A percentile compares a stretch with the other conserved stretches of the same genome.
Evolutionary conservation across 1,140 invertebrate species (phyloP).

Genomic region (Linepithema humile): DNA sequence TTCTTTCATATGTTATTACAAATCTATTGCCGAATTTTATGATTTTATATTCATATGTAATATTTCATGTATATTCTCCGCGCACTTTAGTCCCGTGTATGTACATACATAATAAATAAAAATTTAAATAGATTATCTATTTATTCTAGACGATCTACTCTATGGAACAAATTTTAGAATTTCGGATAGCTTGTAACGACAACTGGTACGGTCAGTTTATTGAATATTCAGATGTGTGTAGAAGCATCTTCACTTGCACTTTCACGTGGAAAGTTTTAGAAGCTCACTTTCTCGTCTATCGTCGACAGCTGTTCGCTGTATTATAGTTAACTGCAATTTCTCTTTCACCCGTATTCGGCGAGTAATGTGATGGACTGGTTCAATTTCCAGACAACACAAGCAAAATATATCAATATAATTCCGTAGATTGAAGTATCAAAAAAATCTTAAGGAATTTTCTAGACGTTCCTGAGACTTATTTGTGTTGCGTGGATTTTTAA

Average conservation of each 20-base stretch:
- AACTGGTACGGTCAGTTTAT: not conserved
- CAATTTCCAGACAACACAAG: not conserved
- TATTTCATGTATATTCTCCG: too few species aligned
- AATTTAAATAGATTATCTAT: too few species aligned
- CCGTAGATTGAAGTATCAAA: not conserved
- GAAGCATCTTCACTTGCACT: conserved; percentile 38
- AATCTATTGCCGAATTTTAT: not conserved
- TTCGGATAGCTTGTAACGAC: not conserved
- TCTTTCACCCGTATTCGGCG: not conserved
- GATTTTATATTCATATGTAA: too few species aligned
- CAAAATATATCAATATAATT: not conserved
- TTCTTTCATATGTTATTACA: not conserved
- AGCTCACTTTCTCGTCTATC: conserved; percentile 30
- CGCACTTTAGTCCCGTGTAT: too few species aligned
- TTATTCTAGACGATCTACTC: too few species aligned
- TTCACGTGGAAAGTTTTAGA: conserved; percentile 46
- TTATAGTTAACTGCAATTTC: conserved; percentile 35
- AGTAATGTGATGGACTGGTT: not conserved
- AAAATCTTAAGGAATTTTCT: not conserved
- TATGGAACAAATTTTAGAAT: not conserved
- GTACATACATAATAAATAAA: too few species aligned
- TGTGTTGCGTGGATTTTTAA: too few species aligned
- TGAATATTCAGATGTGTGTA: not conserved
- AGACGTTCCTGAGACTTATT: not conserved
- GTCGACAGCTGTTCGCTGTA: not conserved